Conservation (phyloP, 1,140 invertebrate species). For the Pseudomyrmex cubaensis region DNA sequence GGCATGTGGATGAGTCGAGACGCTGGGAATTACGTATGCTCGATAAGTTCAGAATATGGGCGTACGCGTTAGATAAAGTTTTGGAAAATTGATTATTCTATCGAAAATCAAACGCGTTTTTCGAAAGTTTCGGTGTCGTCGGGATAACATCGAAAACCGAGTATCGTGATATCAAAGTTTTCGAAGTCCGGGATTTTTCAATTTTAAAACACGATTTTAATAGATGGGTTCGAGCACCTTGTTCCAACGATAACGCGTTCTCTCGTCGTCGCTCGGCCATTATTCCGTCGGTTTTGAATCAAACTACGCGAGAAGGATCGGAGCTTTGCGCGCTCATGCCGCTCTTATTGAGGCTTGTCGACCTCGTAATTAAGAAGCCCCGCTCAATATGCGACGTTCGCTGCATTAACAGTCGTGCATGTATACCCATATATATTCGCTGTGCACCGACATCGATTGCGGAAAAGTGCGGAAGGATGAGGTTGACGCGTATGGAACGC, state of each 20-base stretch:
- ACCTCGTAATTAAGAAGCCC: constrained; percentile 77
- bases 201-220: constrained; percentile 25
- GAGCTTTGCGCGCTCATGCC: constrained; percentile 45
- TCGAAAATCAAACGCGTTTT: neutral
- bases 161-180: neutral
- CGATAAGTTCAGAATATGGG: neutral
- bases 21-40: constrained; percentile 26
- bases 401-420: constrained; percentile 29
- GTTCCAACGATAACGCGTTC: neutral
- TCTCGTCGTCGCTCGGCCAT: constrained; percentile 53
- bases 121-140: too few relatives aligned
- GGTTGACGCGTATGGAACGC: constrained; percentile 60
- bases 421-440: constrained; percentile 27
- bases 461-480: constrained; percentile 10
- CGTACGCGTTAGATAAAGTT: too few relatives aligned
- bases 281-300: constrained; percentile 65
- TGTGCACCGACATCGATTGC: constrained; percentile 58
- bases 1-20: constrained; percentile 26
- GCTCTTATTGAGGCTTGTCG: constrained; percentile 53
- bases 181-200: neutral
- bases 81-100: neutral
- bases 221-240: neutral
- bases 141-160: too few relatives aligned
- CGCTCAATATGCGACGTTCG: constrained; percentile 68
- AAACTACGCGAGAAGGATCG: constrained; percentile 65